Conservation (phyloP, 2,113 vertebrate species). For the Eulacestoma nigropectus region DNA sequence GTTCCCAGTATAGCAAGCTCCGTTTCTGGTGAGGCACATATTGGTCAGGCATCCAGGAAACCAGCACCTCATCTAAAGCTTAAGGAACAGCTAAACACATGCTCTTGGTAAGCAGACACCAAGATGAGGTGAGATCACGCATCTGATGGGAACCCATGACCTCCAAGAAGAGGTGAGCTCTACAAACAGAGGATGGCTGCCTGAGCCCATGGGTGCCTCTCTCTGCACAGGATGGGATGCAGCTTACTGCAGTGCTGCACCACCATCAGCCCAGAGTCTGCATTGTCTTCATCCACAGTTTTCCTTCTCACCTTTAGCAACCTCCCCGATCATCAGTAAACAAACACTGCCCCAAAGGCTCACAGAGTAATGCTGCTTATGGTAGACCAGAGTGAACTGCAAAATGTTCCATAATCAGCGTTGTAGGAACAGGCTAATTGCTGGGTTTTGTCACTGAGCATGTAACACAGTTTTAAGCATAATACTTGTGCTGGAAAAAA, state of each 20-base stretch:
- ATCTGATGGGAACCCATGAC: accelerated
- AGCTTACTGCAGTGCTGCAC: background rate
- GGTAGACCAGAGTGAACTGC: background rate
- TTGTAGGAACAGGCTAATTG: background rate
- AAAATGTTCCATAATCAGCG: background rate
- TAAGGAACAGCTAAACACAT: background rate
- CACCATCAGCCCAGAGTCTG: background rate
- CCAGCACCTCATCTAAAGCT: background rate
- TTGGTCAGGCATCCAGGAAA: background rate
- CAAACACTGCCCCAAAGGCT: background rate
- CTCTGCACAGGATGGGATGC: background rate
- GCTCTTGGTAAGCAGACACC: background rate
- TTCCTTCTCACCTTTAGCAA: background rate
- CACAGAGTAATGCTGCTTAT: background rate
- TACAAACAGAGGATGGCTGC: background rate
- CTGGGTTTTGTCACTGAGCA: background rate
- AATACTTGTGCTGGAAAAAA: accelerated
- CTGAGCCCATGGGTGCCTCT: background rate
- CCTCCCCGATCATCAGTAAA: background rate
- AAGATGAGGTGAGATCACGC: background rate
- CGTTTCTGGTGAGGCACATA: background rate
- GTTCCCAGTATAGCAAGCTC: background rate
- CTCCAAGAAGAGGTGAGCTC: background rate
- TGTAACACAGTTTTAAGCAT: background rate
- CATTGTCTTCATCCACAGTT: background rate